These are phyloP conservation scores for Elachura formosa DNA, from an alignment of 2,113 vertebrate genomes.

Conservation along the genomic window DNA sequence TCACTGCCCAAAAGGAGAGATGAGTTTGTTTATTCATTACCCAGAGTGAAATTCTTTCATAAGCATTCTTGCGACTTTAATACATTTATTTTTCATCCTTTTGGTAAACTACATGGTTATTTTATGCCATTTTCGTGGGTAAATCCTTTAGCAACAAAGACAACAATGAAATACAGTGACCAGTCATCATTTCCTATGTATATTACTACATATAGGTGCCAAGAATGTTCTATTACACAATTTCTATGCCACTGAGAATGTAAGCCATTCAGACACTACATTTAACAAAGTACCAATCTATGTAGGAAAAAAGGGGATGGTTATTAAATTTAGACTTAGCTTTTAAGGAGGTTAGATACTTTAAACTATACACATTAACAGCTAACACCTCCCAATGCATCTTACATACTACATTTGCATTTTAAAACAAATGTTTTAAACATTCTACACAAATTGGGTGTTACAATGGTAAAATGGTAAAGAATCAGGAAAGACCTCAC, in stretches of 20 bases:
- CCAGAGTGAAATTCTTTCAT: background rate
- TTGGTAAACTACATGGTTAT: fast-evolving
- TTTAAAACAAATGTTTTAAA: background rate
- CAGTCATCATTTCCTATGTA: background rate
- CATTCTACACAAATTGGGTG: too few relatives aligned
- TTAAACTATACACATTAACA: background rate
- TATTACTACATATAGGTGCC: background rate
- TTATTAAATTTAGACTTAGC: background rate
- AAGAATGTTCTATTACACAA: background rate
- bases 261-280: background rate
- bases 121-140: background rate
- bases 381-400: background rate
- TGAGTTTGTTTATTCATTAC: background rate
- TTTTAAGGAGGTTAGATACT: background rate
- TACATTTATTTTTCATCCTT: background rate
- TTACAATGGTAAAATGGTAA: background rate
- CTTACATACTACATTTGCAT: background rate
- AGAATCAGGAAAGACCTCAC: background rate
- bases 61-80: background rate
- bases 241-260: background rate
- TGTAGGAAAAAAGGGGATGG: background rate
- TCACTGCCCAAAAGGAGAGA: background rate
- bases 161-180: background rate
- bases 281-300: background rate
- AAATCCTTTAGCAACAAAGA: background rate